phyloP scores from a whole-genome alignment of 2,797 vertebrate genomes.

The Heteromormyrus szaboi region DNA sequence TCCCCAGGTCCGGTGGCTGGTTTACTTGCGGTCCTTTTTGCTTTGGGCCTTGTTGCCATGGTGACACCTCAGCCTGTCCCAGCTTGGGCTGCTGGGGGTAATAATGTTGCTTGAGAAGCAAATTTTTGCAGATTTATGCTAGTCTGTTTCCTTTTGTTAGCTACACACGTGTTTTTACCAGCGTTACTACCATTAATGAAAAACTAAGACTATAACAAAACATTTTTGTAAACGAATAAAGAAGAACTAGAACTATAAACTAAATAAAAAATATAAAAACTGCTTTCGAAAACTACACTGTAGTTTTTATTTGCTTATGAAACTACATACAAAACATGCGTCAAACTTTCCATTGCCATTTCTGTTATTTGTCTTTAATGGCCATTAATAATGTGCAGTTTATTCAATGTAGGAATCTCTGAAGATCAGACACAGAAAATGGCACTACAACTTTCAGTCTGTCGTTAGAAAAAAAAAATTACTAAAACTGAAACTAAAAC shows the following conservation, averaged over 20 bases:
- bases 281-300: not conserved
- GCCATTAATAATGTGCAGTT: not conserved
- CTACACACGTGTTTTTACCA: not conserved
- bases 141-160: not conserved
- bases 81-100: not conserved
- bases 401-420: not conserved
- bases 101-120: not conserved
- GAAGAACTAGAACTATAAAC: not conserved
- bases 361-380: not conserved
- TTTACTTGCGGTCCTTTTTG: not conserved
- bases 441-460: not conserved
- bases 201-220: not conserved
- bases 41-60: constrained; percentile 1
- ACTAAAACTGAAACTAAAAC: not conserved
- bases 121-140: not conserved
- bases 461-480: not conserved
- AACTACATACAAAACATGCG: not conserved
- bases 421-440: not conserved
- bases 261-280: not conserved
- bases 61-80: not conserved
- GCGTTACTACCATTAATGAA: not conserved
- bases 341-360: not conserved
- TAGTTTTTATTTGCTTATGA: not conserved
- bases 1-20: not conserved
- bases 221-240: not conserved